Conservation (phyloP, 2,113 vertebrate genomes). For the Apeltes quadracus region DNA sequence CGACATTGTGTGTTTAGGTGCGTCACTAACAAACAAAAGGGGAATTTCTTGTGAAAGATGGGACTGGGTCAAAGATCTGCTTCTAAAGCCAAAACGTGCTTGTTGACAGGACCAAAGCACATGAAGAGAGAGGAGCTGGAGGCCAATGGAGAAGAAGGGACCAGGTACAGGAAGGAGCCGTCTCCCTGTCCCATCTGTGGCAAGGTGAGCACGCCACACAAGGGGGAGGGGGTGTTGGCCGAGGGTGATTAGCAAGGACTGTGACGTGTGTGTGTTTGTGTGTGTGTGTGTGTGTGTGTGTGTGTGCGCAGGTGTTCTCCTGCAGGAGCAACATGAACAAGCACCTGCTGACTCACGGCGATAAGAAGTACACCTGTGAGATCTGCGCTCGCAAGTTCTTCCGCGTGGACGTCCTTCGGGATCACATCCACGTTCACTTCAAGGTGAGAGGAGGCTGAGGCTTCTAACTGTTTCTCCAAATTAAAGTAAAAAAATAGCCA, state of each 20-base stretch:
- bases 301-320: conserved; percentile 89
- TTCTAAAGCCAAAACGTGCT: background rate
- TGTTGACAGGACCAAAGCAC: conserved; percentile 86
- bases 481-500: too few relatives aligned
- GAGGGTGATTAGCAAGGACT: background rate
- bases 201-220: conserved; percentile 83
- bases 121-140: conserved; percentile 95
- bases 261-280: conserved; percentile 13
- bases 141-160: conserved; percentile 86
- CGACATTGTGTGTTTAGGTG: background rate
- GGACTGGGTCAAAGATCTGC: background rate
- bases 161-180: conserved; percentile 96
- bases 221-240: background rate
- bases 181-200: conserved; percentile 95
- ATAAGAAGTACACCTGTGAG: conserved; percentile 99
- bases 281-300: background rate
- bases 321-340: conserved; percentile 99
- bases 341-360: conserved; percentile 95
- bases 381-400: conserved; percentile 99
- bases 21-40: background rate
- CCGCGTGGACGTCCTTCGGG: conserved; percentile 94
- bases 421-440: conserved; percentile 99
- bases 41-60: background rate
- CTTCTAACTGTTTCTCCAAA: too few relatives aligned
- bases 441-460: conserved; percentile 82